These are phyloP conservation scores for Scaptomyza montana DNA, from an alignment of 1,140 invertebrate genomes.

Conservation along the genomic window DNA sequence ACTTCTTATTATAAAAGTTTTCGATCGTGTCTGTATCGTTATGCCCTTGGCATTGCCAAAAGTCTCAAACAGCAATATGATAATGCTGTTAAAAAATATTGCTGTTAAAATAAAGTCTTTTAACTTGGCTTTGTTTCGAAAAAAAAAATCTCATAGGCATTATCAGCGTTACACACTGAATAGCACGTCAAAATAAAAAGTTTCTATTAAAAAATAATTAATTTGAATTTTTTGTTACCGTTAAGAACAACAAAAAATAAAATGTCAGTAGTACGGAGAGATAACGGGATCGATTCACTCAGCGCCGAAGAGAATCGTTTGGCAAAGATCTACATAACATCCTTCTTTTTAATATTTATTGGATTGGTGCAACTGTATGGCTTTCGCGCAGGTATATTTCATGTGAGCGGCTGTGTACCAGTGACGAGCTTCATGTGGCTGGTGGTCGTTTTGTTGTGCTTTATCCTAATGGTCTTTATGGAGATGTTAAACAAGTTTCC, in stretches of 20 bases:
- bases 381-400: neutral
- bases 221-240: too few relatives aligned
- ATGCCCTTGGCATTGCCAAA: too few relatives aligned
- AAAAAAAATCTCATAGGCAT: too few relatives aligned
- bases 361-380: conserved; percentile 6
- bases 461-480: conserved; percentile 22
- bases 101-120: too few relatives aligned
- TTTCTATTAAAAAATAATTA: too few relatives aligned
- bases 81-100: too few relatives aligned
- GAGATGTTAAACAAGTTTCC: conserved; percentile 24
- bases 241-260: neutral
- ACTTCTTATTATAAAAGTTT: too few relatives aligned
- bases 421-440: conserved; percentile 26
- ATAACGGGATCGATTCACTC: neutral
- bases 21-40: too few relatives aligned
- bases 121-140: too few relatives aligned
- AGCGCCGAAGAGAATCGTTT: conserved; percentile 1
- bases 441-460: conserved; percentile 15
- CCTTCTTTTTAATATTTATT: neutral
- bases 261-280: neutral
- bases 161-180: neutral
- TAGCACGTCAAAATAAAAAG: neutral
- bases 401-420: neutral
- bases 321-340: conserved; percentile 6
- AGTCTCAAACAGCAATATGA: too few relatives aligned